A percentile compares a stretch with the other conserved stretches of the same genome.
Conservation (phyloP, 2,888 invertebrate genomes). For the Drosophila setosimentum region DNA sequence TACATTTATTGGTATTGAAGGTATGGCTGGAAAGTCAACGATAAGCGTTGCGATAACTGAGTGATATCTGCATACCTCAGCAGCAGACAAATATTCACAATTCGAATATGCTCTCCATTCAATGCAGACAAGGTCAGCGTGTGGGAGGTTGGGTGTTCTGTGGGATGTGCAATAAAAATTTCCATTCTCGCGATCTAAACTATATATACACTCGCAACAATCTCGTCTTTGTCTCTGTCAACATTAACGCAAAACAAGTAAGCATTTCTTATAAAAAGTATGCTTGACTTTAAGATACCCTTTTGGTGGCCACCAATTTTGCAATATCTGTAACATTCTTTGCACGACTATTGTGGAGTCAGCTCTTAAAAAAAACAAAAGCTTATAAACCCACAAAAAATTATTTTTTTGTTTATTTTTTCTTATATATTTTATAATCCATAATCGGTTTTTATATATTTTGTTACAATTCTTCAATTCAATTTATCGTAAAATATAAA, state of each 20-base stretch:
- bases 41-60: slow-evolving; percentile 67
- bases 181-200: slow-evolving; percentile 35
- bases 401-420: neutral
- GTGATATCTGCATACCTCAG: slow-evolving; percentile 65
- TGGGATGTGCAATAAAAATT: slow-evolving; percentile 23
- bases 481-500: neutral
- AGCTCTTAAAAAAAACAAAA: neutral
- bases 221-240: slow-evolving; percentile 21
- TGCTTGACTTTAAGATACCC: neutral
- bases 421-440: neutral
- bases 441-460: neutral
- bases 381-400: neutral
- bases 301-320: neutral
- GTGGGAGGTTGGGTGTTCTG: neutral
- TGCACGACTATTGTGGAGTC: neutral
- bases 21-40: slow-evolving; percentile 25
- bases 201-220: slow-evolving; percentile 15
- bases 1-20: slow-evolving; percentile 11
- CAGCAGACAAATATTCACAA: slow-evolving; percentile 22
- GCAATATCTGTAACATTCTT: neutral
- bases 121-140: neutral
- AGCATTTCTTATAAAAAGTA: neutral
- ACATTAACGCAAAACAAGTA: neutral
- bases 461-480: neutral
- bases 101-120: slow-evolving; percentile 1